Conservation (phyloP, 2,113 vertebrate species). For the Oostethus manadensis region DNA sequence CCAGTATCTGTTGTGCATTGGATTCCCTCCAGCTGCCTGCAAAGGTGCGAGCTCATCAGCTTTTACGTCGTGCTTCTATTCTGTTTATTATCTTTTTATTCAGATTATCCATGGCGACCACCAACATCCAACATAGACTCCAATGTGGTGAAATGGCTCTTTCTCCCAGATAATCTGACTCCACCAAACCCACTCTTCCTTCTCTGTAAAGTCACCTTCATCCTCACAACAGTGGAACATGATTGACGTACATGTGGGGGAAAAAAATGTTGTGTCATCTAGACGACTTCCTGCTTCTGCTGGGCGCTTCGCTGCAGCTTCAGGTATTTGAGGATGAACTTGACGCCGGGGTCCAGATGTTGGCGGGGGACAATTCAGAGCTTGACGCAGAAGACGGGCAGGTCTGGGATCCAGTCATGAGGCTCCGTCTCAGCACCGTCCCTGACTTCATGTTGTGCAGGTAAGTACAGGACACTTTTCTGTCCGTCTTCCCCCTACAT, state of each 20-base stretch:
- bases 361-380: conserved; percentile 89
- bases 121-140: conserved; percentile 81
- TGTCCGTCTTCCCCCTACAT: background rate
- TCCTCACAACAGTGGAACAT: background rate
- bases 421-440: conserved; percentile 76
- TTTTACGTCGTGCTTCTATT: background rate
- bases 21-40: conserved; percentile 87
- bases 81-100: background rate
- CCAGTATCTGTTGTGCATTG: conserved; percentile 90
- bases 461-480: conserved; percentile 1
- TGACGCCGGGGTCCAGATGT: conserved; percentile 75
- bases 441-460: conserved; percentile 82
- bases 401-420: conserved; percentile 73
- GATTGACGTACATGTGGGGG: background rate
- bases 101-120: conserved; percentile 93
- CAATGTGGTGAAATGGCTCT: conserved; percentile 94
- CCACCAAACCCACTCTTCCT: conserved; percentile 88
- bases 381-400: conserved; percentile 65
- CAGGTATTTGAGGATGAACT: conserved; percentile 91
- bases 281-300: conserved; percentile 92
- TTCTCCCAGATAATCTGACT: conserved; percentile 88
- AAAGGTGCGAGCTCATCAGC: conserved; percentile 57
- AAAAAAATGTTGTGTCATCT: background rate
- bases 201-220: conserved; percentile 78
- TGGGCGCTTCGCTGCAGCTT: conserved; percentile 88